Base-by-base conservation (phyloP, 2,888 invertebrate genomes). In the Rhaphigaster nebulosa region DNA sequence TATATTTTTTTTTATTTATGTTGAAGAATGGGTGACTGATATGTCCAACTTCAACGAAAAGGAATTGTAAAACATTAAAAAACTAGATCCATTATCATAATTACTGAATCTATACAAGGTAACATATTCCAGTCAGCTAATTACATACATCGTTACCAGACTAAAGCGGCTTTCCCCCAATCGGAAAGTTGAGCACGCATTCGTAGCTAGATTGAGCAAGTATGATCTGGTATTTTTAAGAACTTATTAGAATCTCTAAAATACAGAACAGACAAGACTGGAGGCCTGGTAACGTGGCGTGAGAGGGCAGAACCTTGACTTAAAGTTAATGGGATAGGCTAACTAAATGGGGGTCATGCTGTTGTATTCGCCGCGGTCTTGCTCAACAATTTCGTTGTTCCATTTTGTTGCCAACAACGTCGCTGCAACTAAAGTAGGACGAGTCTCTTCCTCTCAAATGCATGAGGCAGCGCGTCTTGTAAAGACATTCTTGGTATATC, bases 271-370 rank as follows among this genome's bases (percentile, higher is more conserved):
- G 60, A n/a, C n/a, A n/a, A n/a, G 3, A 45, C 2, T 10, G n/a
- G 60, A 60, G 60, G 60, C 60, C 60, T n/a, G 65, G 65, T 29
- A 65, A 80, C 23, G 80, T 12, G 26, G 38, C 38, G 80, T 80
- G 80, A 80, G 80, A 80, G 80, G 80, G 80, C 80, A 80, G 38
- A 23, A 26, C 80, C 80, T 80, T 80, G 80, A 80, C 80, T 80
- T 23, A 23, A 41, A 80, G 23, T 41, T 80, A 80, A 80, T 80
- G 41, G 80, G 38, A 10, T 41, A 38, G 80, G 38, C 41, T 41
- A 41, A 80, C 38, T 41, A 80, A 80, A 80, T 80, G 80, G 80
- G 80, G 80, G 80, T 80, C 80, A 80, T 38, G 80, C 76, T 29
- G 3, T 60, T 60, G 60, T 60, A 60, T n/a, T 10, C 60, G n/a